Conservation (phyloP, 2,113 vertebrate genomes). For the Bufo bufo region DNA sequence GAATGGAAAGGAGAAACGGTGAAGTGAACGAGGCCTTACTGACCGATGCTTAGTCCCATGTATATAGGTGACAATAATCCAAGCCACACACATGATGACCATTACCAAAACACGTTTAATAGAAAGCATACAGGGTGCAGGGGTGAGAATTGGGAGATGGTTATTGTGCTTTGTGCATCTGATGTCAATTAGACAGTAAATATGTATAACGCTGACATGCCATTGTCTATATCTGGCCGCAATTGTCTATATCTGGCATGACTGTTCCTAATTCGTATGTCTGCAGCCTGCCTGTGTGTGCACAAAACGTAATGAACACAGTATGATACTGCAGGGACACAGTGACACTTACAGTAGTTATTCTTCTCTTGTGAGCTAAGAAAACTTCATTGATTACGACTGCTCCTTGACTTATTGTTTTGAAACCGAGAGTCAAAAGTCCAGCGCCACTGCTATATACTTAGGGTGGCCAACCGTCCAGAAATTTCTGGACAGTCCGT, state of each 20-base stretch:
- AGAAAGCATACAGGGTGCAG: conserved; percentile 3
- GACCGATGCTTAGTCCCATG: not conserved
- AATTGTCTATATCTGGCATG: not conserved
- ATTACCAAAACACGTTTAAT: not conserved
- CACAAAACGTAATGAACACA: not conserved
- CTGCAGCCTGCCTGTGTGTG: not conserved
- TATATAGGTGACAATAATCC: not conserved
- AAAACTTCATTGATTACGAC: not conserved
- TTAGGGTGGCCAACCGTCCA: too few species aligned
- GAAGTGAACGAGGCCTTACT: too few species aligned
- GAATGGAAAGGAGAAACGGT: too few species aligned
- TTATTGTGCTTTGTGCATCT: conserved; percentile 14
- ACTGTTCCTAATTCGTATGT: not conserved
- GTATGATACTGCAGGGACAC: not conserved
- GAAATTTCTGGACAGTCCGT: too few species aligned
- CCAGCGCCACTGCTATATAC: not conserved
- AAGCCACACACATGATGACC: not conserved
- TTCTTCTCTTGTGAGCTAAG: not conserved
- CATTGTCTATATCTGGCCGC: not conserved
- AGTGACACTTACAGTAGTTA: too few species aligned
- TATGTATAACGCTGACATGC: not conserved
- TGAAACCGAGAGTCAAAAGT: not conserved
- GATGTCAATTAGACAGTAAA: conserved; percentile 18
- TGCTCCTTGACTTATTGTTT: not conserved
- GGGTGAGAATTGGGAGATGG: not conserved